Percentiles rank a stretch among this genome's conserved stretches.
phyloP scores from a whole-genome alignment of 1,140 invertebrate genomes.

The Manduca sexta region DNA sequence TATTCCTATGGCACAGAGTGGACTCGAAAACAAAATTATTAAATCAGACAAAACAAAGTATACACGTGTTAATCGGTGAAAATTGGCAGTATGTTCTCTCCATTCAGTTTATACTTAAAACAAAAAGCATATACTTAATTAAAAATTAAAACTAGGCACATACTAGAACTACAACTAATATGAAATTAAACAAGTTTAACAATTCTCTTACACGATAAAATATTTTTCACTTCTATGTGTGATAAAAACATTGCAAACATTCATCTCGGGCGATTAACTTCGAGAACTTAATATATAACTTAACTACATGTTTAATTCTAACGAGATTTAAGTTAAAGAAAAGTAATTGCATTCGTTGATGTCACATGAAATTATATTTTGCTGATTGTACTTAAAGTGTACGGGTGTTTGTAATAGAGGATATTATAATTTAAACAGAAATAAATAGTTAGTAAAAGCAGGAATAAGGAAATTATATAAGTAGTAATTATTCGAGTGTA shows the following conservation, averaged over 20 bases:
- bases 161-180: neutral
- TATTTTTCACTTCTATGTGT: too few species aligned
- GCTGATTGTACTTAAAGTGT: constrained; percentile 53
- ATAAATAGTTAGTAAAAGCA: neutral
- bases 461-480: neutral
- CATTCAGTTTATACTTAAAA: constrained; percentile 11
- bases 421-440: neutral
- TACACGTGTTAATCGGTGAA: constrained; percentile 26
- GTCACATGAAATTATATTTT: constrained; percentile 1
- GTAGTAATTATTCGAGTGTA: constrained; percentile 4
- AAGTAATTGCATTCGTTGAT: constrained; percentile 41
- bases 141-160: neutral
- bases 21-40: constrained; percentile 9
- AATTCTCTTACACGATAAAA: neutral
- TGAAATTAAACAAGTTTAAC: constrained; percentile 1
- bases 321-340: constrained; percentile 50
- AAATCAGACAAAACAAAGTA: constrained; percentile 4
- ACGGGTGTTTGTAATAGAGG: constrained; percentile 12
- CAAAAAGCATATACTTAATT: constrained; percentile 1
- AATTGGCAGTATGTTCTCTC: constrained; percentile 43
- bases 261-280: constrained; percentile 1
- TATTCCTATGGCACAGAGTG: constrained; percentile 44
- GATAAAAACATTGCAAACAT: too few species aligned
- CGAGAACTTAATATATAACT: constrained; percentile 15
- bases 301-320: constrained; percentile 35